Conservation (phyloP, 2,797 vertebrate species). For the Discoglossus pictus region DNA sequence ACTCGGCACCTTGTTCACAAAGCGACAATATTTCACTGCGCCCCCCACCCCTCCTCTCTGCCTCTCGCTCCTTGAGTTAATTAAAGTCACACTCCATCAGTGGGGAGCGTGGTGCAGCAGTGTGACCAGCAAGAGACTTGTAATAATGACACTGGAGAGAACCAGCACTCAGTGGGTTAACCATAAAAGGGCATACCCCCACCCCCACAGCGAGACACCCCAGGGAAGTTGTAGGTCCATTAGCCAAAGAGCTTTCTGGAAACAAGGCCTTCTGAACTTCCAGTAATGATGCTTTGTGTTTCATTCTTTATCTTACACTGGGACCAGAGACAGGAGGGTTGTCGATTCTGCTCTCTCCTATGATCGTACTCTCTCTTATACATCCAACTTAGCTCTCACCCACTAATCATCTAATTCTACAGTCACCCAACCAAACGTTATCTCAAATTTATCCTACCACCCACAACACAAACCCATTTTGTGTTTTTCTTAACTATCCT, state of each 20-base stretch:
- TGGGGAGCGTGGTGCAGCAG: conserved; percentile 25
- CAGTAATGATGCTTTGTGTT: conserved; percentile 10
- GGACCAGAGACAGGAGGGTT: conserved; percentile 10
- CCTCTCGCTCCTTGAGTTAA: conserved; percentile 34
- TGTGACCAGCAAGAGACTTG: conserved; percentile 35
- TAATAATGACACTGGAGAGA: conserved; percentile 22
- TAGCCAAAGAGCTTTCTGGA: conserved; percentile 19
- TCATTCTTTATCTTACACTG: conserved; percentile 7
- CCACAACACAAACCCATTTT: too few relatives aligned
- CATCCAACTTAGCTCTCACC: too few relatives aligned
- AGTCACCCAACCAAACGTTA: not conserved
- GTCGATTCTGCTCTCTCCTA: conserved; percentile 19
- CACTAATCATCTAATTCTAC: not conserved
- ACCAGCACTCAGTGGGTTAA: conserved; percentile 24
- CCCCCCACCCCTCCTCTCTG: conserved; percentile 13
- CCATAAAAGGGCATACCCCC: conserved; percentile 3
- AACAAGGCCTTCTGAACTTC: conserved; percentile 3
- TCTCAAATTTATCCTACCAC: too few relatives aligned
- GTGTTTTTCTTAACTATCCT: too few relatives aligned
- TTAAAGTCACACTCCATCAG: conserved; percentile 49
- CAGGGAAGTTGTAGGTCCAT: not conserved
- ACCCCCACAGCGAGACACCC: conserved; percentile 2
- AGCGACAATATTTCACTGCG: conserved; percentile 43
- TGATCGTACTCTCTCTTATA: too few relatives aligned
- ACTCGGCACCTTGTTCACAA: conserved; percentile 24